These are phyloP conservation scores for Physeter macrocephalus DNA, from an alignment of 2,113 vertebrate genomes.

Conservation along the genomic window DNA sequence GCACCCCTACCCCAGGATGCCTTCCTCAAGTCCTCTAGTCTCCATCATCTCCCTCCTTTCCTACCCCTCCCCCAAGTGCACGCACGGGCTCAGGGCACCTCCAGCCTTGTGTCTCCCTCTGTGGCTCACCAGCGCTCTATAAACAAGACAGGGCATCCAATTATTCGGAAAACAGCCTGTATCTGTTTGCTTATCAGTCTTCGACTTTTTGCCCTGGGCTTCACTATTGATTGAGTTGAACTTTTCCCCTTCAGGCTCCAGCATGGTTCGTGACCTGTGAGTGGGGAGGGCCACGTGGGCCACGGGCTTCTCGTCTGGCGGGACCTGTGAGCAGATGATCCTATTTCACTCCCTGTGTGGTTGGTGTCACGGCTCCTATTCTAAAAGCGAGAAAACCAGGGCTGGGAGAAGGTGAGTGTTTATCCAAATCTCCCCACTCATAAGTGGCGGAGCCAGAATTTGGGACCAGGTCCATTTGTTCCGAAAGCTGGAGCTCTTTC, in stretches of 20 bases:
- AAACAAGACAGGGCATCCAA: not conserved
- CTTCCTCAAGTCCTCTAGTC: not conserved
- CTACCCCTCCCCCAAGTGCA: accelerated
- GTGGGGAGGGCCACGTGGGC: not conserved
- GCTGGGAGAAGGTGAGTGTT: not conserved
- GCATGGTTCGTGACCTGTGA: not conserved
- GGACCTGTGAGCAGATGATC: accelerated
- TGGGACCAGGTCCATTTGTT: not conserved
- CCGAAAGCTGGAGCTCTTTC: not conserved
- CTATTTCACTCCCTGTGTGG: not conserved
- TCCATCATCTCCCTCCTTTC: not conserved
- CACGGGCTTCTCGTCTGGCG: accelerated
- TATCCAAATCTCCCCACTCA: not conserved
- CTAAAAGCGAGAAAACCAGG: not conserved
- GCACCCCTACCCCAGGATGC: not conserved
- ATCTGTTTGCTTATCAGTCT: not conserved
- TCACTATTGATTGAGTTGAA: not conserved
- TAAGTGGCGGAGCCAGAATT: not conserved
- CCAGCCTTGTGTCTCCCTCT: not conserved
- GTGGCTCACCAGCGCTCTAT: not conserved
- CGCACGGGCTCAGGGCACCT: accelerated
- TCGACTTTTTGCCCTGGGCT: not conserved
- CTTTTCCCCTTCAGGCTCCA: not conserved
- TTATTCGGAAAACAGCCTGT: not conserved
- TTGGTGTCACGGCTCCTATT: not conserved